Base-by-base conservation (phyloP, 2,113 vertebrate species). In the Larimichthys crocea region DNA sequence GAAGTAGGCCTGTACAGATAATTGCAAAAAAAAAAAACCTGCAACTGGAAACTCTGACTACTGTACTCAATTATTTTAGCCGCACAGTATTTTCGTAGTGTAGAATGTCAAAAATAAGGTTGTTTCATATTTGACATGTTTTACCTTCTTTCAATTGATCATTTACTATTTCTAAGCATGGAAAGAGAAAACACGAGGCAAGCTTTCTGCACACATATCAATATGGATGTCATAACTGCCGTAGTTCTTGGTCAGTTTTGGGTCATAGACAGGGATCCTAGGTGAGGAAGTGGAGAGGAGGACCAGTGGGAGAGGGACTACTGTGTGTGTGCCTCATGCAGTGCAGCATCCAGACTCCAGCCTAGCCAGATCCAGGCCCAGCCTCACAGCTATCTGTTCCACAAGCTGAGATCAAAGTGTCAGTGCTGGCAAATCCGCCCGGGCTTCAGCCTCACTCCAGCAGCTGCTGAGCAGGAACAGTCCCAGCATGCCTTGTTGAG, bases 331-430 rank as follows among this genome's bases (percentile, higher is more conserved):
- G 71, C 72, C 72, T 64, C 26, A 3, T 79, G 50, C 74, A 88
- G 60, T n/a, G 49, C 42, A 76, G 74, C 78, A 74, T 90, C 75
- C 80, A 91, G 79, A 59, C 69, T 80, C 70, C 48, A 82, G 66
- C 76, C 62, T 40, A 67, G 84, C 87, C 86, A 88, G 84, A 65
- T 81, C 77, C 84, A 88, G 94, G 88, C 91, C 88, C 71, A 84
- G 92, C 93, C 85, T 91, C 92, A 92, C 87, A 94, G 89, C 88
- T 93, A 93, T 90, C 60, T 93, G 94, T 94, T 95, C 93, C 93
- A 86, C 87, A 74, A 92, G 86, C 92, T 94, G 90, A 94, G 94
- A 95, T 96, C 94, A 96, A 96, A 97, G 94, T 84, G 50, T 62
- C 35, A 65, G 73, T 85, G 72, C 74, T 61, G 87, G 94, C 84